phyloP scores from a whole-genome alignment of 37 sponge, comb jelly and placozoan species.

The Dysidea cf. avara region DNA sequence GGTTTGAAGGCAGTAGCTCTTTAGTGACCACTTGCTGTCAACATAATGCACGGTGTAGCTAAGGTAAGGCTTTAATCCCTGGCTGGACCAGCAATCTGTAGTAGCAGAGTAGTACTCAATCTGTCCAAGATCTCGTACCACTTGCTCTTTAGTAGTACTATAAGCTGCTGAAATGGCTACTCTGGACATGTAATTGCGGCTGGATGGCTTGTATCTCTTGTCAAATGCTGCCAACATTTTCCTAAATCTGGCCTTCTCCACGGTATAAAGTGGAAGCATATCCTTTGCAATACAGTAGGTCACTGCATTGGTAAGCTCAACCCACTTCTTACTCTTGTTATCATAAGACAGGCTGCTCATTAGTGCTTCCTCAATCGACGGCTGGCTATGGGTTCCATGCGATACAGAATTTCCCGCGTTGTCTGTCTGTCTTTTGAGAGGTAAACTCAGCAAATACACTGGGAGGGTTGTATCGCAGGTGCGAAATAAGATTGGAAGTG shows the following conservation, averaged over 20 bases:
- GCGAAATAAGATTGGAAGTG: slow-evolving; percentile 31
- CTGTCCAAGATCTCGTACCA: not conserved
- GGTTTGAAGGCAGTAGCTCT: slow-evolving; percentile 13
- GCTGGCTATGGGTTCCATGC: not conserved
- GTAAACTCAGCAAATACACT: not conserved
- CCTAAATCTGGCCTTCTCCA: slow-evolving; percentile 17
- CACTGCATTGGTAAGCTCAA: slow-evolving; percentile 14
- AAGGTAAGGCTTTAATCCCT: slow-evolving; percentile 18
- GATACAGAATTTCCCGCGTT: slow-evolving; percentile 2
- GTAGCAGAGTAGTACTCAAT: slow-evolving; percentile 20
- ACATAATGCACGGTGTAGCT: slow-evolving; percentile 21
- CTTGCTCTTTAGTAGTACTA: not conserved
- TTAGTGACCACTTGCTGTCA: slow-evolving; percentile 8
- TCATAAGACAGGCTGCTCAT: slow-evolving; percentile 8
- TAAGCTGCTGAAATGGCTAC: slow-evolving; percentile 6
- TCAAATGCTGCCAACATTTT: slow-evolving; percentile 11
- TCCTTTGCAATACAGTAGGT: slow-evolving; percentile 22
- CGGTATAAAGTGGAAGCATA: slow-evolving; percentile 16
- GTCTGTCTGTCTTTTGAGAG: too few relatives aligned
- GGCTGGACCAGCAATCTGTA: slow-evolving; percentile 27
- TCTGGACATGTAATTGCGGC: slow-evolving; percentile 12
- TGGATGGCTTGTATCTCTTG: slow-evolving; percentile 6
- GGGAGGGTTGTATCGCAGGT: slow-evolving; percentile 19
- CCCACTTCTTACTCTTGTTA: slow-evolving; percentile 12
- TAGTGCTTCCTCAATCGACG: slow-evolving; percentile 4